A percentile compares a stretch with the other conserved stretches of the same genome.
phyloP scores from a whole-genome alignment of 2,797 vertebrate species.

The Meda fulgida region DNA sequence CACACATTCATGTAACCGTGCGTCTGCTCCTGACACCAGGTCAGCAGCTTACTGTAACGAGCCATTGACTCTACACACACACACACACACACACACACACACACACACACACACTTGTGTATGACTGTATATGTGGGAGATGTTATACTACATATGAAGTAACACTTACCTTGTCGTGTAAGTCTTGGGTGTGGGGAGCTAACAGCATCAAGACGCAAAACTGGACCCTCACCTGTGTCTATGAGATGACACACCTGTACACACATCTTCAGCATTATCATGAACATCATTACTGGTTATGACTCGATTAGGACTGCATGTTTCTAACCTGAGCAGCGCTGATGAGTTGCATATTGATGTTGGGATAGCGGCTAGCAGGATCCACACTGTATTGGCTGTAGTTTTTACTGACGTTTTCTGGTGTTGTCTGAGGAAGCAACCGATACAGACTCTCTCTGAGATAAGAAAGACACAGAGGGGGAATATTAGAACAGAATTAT shows the following conservation, averaged over 20 bases:
- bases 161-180: slow-evolving; percentile 79
- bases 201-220: slow-evolving; percentile 73
- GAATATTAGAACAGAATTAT: slow-evolving; percentile 8
- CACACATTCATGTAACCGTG: slow-evolving; percentile 84
- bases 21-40: slow-evolving; percentile 93
- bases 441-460: slow-evolving; percentile 92
- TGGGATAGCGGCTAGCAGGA: slow-evolving; percentile 89
- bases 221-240: slow-evolving; percentile 84
- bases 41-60: slow-evolving; percentile 86
- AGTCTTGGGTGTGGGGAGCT: slow-evolving; percentile 80
- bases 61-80: slow-evolving; percentile 83
- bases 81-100: slow-evolving; percentile 6
- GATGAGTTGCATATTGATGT: slow-evolving; percentile 82
- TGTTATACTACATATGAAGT: neutral
- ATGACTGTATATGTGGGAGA: neutral
- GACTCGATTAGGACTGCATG: neutral
- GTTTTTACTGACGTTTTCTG: slow-evolving; percentile 96
- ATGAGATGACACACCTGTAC: slow-evolving; percentile 90
- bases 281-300: neutral
- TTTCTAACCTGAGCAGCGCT: slow-evolving; percentile 84
- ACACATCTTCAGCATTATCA: slow-evolving; percentile 21
- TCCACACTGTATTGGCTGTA: slow-evolving; percentile 89
- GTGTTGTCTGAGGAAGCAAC: slow-evolving; percentile 92
- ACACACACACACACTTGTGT: slow-evolving; percentile 20
- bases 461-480: neutral